phyloP scores from a whole-genome alignment of 2,888 invertebrate genomes.

The Villa cingulata region DNA sequence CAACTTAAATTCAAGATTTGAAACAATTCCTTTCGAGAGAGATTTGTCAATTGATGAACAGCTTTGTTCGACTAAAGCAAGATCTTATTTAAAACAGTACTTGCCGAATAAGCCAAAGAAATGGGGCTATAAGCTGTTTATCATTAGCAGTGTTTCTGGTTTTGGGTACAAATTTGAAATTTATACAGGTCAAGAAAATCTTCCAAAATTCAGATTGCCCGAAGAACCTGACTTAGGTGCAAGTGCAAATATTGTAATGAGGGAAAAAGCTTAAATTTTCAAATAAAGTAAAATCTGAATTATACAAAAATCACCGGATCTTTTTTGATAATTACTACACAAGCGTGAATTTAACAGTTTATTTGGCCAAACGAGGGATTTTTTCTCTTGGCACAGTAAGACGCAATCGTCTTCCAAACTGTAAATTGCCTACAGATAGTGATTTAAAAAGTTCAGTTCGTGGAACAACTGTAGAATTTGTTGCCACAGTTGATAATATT shows the following conservation, averaged over 20 bases:
- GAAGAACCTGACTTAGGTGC: slow-evolving; percentile 6
- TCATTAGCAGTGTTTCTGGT: slow-evolving; percentile 17
- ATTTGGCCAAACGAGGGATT: slow-evolving; percentile 6
- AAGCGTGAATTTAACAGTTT: slow-evolving; percentile 6
- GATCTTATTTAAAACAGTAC: slow-evolving; percentile 16
- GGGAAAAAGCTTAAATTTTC: background rate
- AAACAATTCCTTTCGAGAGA: slow-evolving; percentile 11
- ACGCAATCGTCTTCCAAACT: background rate
- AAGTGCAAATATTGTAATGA: slow-evolving; percentile 8
- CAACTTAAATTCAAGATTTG: background rate
- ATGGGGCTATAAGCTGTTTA: slow-evolving; percentile 17
- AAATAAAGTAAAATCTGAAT: too few species aligned
- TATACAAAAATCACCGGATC: slow-evolving; percentile 7
- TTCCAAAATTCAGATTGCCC: slow-evolving; percentile 10
- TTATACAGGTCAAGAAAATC: slow-evolving; percentile 11
- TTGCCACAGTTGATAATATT: slow-evolving; percentile 8
- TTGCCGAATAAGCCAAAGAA: slow-evolving; percentile 17
- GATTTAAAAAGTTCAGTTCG: slow-evolving; percentile 10
- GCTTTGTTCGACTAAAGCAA: background rate
- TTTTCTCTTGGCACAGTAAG: background rate
- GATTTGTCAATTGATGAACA: slow-evolving; percentile 14
- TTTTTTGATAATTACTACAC: slow-evolving; percentile 12
- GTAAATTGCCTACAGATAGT: slow-evolving; percentile 2
- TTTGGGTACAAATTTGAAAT: slow-evolving; percentile 15
- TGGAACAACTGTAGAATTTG: slow-evolving; percentile 12